Base-by-base conservation (phyloP, 1,140 invertebrate genomes). In the Pseudoatta argentina region DNA sequence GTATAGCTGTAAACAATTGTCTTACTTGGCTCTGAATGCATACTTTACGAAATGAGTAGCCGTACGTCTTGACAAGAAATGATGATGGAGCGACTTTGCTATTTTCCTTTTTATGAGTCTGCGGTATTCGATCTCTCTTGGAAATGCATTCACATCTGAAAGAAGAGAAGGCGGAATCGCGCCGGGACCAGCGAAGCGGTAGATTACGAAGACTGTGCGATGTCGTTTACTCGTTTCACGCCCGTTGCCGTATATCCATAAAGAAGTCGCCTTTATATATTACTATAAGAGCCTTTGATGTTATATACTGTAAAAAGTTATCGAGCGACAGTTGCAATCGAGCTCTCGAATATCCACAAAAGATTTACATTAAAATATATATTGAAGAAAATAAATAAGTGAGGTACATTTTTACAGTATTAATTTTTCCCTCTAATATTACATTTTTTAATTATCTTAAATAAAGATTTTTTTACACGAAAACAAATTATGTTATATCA, bases 101-200 rank as follows among this genome's bases (percentile, higher is more conserved):
- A 83, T 75, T 75, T 83, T 61, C 27, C 69, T 63, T 81, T 69
- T 81, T 34, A 73, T 44, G 53, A 48, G 53, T 61, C 55, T 66
- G 55, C 67, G 55, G 39, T 24, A 83, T 75, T 73, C 79, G 79
- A 73, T 82, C 69, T 34, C 34, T 61, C 24, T 53, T 14, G 79
- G 53, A 73, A 73, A 61, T 83, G 79, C 55, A 83, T 83, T 83
- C 75, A 83, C 79, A 83, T 83, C 18, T 75, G 79, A 83, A 83
- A 83, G 79, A 71, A 73, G 69, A 73, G 69, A 30, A 30, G 34
- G 39, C 39, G 69, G 55, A 61, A 82, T 57, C 78, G 78, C 51
- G 8, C n/a, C 14, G 77, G 24, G 53, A 59, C 27, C 69, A 48
- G n/a, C 44, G 55, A 51, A 73, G 39, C 69, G 55, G 4, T n/a